Conservation (phyloP, 2,113 vertebrate genomes). For the Lamprotornis superbus region DNA sequence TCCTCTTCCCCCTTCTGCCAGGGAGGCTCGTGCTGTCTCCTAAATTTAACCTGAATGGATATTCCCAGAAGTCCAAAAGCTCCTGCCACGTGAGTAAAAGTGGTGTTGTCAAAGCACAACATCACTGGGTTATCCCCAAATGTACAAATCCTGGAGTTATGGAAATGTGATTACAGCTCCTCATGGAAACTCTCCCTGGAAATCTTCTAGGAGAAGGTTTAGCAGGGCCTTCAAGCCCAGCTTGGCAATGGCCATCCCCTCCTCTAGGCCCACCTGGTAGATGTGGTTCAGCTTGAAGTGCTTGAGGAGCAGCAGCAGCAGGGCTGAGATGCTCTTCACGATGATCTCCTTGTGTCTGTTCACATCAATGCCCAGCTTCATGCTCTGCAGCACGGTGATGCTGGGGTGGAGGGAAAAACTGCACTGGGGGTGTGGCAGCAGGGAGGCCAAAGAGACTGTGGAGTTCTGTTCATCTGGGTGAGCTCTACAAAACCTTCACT, state of each 20-base stretch:
- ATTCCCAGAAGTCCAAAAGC: not conserved
- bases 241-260: fast-evolving
- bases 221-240: not conserved
- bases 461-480: not conserved
- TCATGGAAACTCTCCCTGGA: not conserved
- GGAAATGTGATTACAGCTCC: not conserved
- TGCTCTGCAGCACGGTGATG: slow-evolving; percentile 95
- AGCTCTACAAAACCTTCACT: fast-evolving
- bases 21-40: fast-evolving
- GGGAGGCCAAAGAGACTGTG: not conserved
- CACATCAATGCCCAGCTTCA: slow-evolving; percentile 96
- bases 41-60: not conserved
- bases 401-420: slow-evolving; percentile 61
- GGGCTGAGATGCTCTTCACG: slow-evolving; percentile 91
- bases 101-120: not conserved
- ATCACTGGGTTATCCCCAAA: not conserved
- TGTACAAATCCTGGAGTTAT: fast-evolving
- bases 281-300: slow-evolving; percentile 96
- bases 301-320: slow-evolving; percentile 92
- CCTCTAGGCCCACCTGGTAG: slow-evolving; percentile 82
- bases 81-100: not conserved
- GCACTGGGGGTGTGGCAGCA: not conserved
- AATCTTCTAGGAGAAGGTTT: not conserved
- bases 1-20: not conserved
- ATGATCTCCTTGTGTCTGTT: slow-evolving; percentile 98